Conservation (phyloP, 2,888 invertebrate genomes). For the Drosophila longiperda region DNA sequence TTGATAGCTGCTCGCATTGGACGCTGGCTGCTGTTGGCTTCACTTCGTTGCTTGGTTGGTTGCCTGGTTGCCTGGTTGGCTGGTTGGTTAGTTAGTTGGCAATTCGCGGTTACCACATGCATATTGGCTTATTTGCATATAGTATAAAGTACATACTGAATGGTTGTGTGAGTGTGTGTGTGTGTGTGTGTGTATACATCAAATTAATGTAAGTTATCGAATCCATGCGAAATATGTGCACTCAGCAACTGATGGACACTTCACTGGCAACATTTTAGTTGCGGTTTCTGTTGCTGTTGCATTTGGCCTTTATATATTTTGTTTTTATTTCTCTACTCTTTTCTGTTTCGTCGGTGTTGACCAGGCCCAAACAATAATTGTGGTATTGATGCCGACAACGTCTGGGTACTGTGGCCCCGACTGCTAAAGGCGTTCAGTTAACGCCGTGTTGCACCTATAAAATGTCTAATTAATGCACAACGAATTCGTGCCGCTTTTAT, state of each 20-base stretch:
- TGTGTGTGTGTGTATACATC: slow-evolving; percentile 58
- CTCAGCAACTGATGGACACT: slow-evolving; percentile 42
- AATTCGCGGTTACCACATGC: slow-evolving; percentile 52
- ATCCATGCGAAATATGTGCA: slow-evolving; percentile 69
- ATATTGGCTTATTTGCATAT: slow-evolving; percentile 20
- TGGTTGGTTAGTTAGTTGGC: slow-evolving; percentile 58
- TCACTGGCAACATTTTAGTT: slow-evolving; percentile 62
- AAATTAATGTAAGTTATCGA: slow-evolving; percentile 80
- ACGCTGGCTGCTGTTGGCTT: slow-evolving; percentile 19
- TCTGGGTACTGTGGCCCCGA: slow-evolving; percentile 19
- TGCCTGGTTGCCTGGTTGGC: not conserved
- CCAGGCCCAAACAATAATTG: slow-evolving; percentile 76
- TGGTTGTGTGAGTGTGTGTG: slow-evolving; percentile 19
- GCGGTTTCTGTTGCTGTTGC: slow-evolving; percentile 49
- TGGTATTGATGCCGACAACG: slow-evolving; percentile 46
- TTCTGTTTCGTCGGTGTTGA: slow-evolving; percentile 46
- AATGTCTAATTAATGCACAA: slow-evolving; percentile 79
- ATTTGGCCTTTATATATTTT: slow-evolving; percentile 4
- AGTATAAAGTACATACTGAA: not conserved
- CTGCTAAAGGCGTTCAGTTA: slow-evolving; percentile 55
- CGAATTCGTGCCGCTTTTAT: slow-evolving; percentile 76
- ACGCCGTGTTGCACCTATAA: slow-evolving; percentile 78
- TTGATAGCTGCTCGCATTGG: slow-evolving; percentile 55
- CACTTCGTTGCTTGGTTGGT: slow-evolving; percentile 9
- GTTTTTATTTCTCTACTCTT: not conserved